Base-by-base conservation (phyloP, 64 coral and sea anemone species). In the Actinia equina region DNA sequence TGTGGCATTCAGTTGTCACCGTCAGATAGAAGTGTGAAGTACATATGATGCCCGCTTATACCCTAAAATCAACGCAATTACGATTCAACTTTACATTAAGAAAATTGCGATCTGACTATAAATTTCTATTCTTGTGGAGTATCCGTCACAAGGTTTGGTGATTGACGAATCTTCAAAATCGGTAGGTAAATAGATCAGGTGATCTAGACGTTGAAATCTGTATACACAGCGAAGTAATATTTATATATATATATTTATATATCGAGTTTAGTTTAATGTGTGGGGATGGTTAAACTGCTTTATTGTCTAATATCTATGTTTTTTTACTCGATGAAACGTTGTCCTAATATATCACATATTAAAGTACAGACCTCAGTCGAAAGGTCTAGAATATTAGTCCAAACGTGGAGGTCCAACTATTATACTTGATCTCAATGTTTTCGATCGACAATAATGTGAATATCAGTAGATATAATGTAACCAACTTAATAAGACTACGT, bases 21-120 rank as follows among this genome's bases (percentile, higher is more conserved):
- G 52, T 37, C 76, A 78, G 70, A 2, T 81, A 44, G 78, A 81
- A 81, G 78, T 81, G 78, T 81, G 69, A 74, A 74, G 69, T 81
- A 22, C 9, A 81, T 44, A 52, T 17, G 78, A 81, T 81, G 78
- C 18, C 78, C 78, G 78, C 43, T 81, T 81, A 52, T 81, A 37
- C 78, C 44, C 49, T 52, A 44, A 74, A 44, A 45, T 81, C 43
- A 20, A 49, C 22, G 78, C 14, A 81, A 81, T 44, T n/a, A 52
- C 43, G 5, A 74, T 15, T 74, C 27, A 8, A 25, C 7, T 74
- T 74, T 74, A 74, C 25, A 13, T 41, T 74, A 25, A 22, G 25
- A 27, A 74, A 74, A 26, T 74, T 74, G 12, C n/a, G 13, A 41
- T 15, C 25, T 74, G 12, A 30, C 23, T 15, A 23, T 10, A 74